phyloP scores from a whole-genome alignment of 2,888 invertebrate genomes.

The Tipula lateralis region DNA sequence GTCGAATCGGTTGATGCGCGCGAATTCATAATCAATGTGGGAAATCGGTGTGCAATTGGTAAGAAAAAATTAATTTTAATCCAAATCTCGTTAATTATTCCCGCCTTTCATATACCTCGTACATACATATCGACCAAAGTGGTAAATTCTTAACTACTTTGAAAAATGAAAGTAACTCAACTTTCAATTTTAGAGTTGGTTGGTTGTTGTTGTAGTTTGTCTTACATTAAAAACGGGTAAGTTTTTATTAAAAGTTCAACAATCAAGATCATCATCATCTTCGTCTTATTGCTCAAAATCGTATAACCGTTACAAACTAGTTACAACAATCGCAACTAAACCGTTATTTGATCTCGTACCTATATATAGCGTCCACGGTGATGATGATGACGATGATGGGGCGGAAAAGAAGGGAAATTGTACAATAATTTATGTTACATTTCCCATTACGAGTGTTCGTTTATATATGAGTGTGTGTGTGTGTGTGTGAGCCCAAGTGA shows the following conservation, averaged over 20 bases:
- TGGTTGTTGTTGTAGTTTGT: background rate
- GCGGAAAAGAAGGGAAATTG: background rate
- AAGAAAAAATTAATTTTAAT: background rate
- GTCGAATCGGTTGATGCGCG: background rate
- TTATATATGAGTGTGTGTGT: no score
- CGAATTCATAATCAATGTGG: background rate
- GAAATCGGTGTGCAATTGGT: background rate
- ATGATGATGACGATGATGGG: background rate
- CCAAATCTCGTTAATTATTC: background rate
- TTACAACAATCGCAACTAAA: background rate
- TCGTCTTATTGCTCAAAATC: background rate
- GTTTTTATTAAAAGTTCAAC: conserved; percentile 15
- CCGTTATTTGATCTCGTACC: background rate
- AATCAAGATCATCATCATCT: conserved; percentile 24
- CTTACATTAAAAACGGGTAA: conserved; percentile 16
- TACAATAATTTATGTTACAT: background rate
- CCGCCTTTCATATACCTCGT: background rate
- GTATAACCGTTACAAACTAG: background rate
- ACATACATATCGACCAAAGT: background rate
- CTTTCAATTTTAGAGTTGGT: background rate
- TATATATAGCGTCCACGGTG: background rate
- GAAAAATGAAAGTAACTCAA: background rate
- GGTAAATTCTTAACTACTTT: background rate
- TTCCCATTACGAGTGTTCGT: background rate
- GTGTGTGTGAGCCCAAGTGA: background rate